Evolutionary conservation across 2,113 vertebrate species (phyloP).

Genomic region (Austrofundulus limnaeus): DNA sequence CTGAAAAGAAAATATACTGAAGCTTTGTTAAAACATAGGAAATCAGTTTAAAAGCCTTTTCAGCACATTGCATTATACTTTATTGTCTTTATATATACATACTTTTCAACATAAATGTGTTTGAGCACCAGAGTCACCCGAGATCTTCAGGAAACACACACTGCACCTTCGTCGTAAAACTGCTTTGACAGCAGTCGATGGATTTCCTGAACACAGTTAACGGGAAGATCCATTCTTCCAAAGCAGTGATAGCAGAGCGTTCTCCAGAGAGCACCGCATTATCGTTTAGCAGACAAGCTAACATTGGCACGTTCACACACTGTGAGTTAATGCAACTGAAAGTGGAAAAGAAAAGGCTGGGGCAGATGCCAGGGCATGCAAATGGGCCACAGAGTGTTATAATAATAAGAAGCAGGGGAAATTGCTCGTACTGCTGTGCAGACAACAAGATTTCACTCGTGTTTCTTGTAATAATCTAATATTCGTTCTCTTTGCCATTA

Average conservation of each 20-base stretch:
- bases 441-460: constrained; percentile 48
- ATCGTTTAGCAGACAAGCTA: constrained; percentile 67
- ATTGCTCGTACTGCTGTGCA: constrained; percentile 36
- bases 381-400: constrained; percentile 47
- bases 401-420: constrained; percentile 54
- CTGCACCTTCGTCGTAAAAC: constrained; percentile 46
- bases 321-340: constrained; percentile 64
- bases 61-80: constrained; percentile 23
- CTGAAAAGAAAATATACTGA: no score
- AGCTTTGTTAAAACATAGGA: no score
- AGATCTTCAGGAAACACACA: constrained; percentile 54
- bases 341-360: constrained; percentile 35
- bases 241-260: constrained; percentile 44
- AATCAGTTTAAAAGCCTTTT: no score
- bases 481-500: constrained; percentile 71
- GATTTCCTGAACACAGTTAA: constrained; percentile 65
- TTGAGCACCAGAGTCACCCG: constrained; percentile 34
- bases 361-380: constrained; percentile 50
- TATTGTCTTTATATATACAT: constrained; percentile 22
- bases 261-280: constrained; percentile 52
- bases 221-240: constrained; percentile 60
- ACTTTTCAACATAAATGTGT: constrained; percentile 40
- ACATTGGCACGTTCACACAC: constrained; percentile 59
- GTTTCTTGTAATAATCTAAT: constrained; percentile 70
- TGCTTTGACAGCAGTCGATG: constrained; percentile 60